These are phyloP conservation scores for Numida meleagris DNA, from an alignment of 2,113 vertebrate species.

Conservation along the genomic window DNA sequence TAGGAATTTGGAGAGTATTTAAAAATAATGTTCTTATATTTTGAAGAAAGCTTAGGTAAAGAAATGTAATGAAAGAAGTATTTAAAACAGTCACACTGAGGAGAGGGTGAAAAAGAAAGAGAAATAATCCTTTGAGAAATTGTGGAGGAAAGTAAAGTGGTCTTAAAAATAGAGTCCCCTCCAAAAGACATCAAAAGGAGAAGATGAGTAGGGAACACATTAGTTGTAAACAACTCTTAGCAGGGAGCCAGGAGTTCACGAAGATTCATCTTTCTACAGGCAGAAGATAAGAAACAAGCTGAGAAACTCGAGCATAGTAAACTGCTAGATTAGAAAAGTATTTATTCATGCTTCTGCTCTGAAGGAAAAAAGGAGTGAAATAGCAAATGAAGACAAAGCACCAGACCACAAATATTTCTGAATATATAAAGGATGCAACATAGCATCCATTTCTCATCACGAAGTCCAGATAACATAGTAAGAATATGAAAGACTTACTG, in stretches of 20 bases:
- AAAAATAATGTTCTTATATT: background rate
- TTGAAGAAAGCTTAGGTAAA: background rate
- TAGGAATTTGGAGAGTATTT: background rate
- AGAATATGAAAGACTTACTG: background rate
- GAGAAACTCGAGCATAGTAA: background rate
- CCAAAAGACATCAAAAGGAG: background rate
- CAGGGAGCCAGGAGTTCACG: background rate
- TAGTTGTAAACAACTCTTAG: slow-evolving; percentile 1
- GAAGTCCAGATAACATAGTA: background rate
- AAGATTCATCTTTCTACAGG: background rate
- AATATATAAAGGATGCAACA: background rate
- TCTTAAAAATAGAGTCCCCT: background rate
- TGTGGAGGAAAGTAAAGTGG: background rate
- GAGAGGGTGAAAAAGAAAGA: background rate
- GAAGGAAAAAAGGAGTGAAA: background rate
- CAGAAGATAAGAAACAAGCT: slow-evolving; percentile 14
- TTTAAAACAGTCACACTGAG: background rate
- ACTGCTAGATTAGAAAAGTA: background rate
- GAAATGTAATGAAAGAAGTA: background rate
- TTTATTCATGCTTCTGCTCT: background rate
- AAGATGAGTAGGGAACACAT: background rate
- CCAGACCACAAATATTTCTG: background rate
- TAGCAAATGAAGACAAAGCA: background rate
- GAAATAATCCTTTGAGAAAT: background rate
- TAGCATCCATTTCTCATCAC: background rate